A percentile compares a stretch with the other conserved stretches of the same genome.
These are phyloP conservation scores for Pocillopora grandis DNA, from an alignment of 92 coral and sea anemone genomes.

Conservation along the genomic window DNA sequence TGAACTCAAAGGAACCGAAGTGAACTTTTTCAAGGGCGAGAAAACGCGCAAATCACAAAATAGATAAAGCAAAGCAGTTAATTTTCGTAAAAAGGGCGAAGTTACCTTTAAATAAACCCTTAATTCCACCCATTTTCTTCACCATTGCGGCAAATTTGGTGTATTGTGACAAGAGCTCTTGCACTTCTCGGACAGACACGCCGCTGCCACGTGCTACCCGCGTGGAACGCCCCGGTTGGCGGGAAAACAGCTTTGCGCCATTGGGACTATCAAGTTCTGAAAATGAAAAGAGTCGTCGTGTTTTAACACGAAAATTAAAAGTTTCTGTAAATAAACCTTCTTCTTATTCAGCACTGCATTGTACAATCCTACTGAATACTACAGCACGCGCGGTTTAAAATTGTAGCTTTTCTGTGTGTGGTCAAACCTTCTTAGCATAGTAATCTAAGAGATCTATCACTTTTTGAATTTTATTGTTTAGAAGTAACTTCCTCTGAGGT, in stretches of 20 bases:
- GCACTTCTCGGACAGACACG: slow-evolving; percentile 95
- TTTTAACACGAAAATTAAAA: neutral
- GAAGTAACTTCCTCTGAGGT: too few relatives aligned
- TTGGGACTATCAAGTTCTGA: slow-evolving; percentile 94
- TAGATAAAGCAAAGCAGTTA: too few relatives aligned
- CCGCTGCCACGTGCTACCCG: slow-evolving; percentile 99
- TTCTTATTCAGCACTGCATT: too few relatives aligned
- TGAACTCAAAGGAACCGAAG: too few relatives aligned
- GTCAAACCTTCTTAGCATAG: too few relatives aligned
- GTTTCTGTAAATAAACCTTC: neutral
- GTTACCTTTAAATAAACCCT: slow-evolving; percentile 95
- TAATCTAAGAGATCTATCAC: too few relatives aligned
- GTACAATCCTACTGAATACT: too few relatives aligned
- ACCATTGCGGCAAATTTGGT: slow-evolving; percentile 98
- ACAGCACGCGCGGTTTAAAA: too few relatives aligned
- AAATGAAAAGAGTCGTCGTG: neutral
- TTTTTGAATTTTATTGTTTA: too few relatives aligned
- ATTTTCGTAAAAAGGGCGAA: neutral
- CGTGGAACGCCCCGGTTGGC: slow-evolving; percentile 92
- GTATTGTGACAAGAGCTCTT: slow-evolving; percentile 94
- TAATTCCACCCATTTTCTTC: slow-evolving; percentile 99
- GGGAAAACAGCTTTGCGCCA: slow-evolving; percentile 97
- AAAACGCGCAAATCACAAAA: neutral
- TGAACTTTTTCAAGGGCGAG: neutral
- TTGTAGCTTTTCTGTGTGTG: too few relatives aligned